phyloP scores from a whole-genome alignment of 2,797 vertebrate species.

The Coracias cyanogaster region DNA sequence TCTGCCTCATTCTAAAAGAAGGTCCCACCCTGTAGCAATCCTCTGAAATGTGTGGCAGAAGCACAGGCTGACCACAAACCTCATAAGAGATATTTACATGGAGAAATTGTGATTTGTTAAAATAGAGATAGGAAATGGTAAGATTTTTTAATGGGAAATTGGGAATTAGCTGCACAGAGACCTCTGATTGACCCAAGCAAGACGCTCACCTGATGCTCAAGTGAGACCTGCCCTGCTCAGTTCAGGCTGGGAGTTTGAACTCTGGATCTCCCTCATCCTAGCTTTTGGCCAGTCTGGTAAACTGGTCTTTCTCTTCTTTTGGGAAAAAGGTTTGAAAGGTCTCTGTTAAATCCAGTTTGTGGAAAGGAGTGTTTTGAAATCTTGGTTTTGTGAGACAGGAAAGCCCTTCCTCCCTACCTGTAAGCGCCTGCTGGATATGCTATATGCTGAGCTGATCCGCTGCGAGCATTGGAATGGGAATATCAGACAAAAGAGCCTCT shows the following conservation, averaged over 20 bases:
- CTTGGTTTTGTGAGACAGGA: not conserved
- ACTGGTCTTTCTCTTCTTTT: not conserved
- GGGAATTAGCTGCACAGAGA: not conserved
- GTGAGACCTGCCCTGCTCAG: not conserved
- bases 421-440: not conserved
- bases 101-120: not conserved
- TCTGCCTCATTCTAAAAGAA: not conserved
- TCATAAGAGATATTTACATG: not conserved
- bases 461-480: not conserved
- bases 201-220: not conserved
- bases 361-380: not conserved
- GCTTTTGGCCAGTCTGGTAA: not conserved
- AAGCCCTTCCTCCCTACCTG: slow-evolving; percentile 28
- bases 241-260: not conserved
- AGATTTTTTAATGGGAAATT: not conserved
- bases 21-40: not conserved
- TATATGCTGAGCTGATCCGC: not conserved
- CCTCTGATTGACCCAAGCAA: not conserved
- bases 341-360: not conserved
- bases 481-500: slow-evolving; percentile 45
- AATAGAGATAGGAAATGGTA: not conserved
- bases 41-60: not conserved
- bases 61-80: not conserved
- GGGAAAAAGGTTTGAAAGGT: not conserved
- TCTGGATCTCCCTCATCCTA: not conserved